These are phyloP conservation scores for Troides oblongomaculatus DNA, from an alignment of 2,888 invertebrate genomes.

Conservation along the genomic window DNA sequence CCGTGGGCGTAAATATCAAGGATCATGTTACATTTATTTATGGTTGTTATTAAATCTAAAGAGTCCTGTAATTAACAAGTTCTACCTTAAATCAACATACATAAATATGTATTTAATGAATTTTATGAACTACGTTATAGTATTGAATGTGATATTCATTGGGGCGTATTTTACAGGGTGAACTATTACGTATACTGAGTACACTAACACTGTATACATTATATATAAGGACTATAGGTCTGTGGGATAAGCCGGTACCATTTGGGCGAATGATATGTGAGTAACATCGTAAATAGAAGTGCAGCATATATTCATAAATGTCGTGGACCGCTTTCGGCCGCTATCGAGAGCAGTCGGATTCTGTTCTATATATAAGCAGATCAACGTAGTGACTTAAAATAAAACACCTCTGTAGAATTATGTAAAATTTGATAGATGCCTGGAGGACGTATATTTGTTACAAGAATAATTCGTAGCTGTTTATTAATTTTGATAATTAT, in stretches of 20 bases:
- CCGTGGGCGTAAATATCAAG: slow-evolving; percentile 19
- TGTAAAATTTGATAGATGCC: slow-evolving; percentile 43
- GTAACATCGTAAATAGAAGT: slow-evolving; percentile 62
- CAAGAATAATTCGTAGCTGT: slow-evolving; percentile 15
- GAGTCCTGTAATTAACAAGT: slow-evolving; percentile 1
- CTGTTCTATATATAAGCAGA: slow-evolving; percentile 55
- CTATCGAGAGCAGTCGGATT: slow-evolving; percentile 18
- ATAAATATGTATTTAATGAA: not conserved
- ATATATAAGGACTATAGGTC: not conserved
- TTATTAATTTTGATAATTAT: not conserved
- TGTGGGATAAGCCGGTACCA: not conserved
- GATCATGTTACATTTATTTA: slow-evolving; percentile 13
- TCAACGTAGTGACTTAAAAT: slow-evolving; percentile 51
- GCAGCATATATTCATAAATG: slow-evolving; percentile 60
- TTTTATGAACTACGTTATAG: too few species aligned
- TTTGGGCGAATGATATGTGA: not conserved
- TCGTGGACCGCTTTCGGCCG: slow-evolving; percentile 44
- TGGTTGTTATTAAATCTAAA: slow-evolving; percentile 3
- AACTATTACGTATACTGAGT: too few species aligned
- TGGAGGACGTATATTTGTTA: slow-evolving; percentile 9
- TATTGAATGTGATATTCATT: too few species aligned
- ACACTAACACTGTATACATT: not conserved
- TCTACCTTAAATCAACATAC: not conserved
- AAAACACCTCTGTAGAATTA: slow-evolving; percentile 50
- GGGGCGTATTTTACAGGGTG: too few species aligned